phyloP scores from a whole-genome alignment of 1,140 invertebrate species.

The Scaptomyza pallida region DNA sequence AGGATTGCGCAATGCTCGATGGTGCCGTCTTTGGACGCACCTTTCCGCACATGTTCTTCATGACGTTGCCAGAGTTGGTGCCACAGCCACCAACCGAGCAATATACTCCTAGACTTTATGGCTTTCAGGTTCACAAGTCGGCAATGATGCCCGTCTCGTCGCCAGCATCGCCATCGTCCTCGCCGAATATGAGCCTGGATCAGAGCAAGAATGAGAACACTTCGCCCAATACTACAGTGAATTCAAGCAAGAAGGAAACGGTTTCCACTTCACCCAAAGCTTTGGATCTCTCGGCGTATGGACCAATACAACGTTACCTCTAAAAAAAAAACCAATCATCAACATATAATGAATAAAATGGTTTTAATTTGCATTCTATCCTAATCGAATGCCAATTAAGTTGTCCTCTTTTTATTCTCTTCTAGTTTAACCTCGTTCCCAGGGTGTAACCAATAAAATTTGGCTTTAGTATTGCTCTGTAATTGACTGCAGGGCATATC shows the following conservation, averaged over 20 bases:
- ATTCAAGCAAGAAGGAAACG: no score
- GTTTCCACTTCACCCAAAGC: no score
- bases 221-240: no score
- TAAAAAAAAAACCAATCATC: no score
- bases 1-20: conserved; percentile 37
- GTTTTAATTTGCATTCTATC: not conserved
- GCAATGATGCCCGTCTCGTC: not conserved
- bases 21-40: conserved; percentile 62
- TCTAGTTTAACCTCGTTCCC: conserved; percentile 71
- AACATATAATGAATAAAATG: no score
- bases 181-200: no score
- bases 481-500: conserved; percentile 78
- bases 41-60: conserved; percentile 72
- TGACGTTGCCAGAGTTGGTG: conserved; percentile 25
- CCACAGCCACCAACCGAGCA: conserved; percentile 14
- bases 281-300: no score
- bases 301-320: no score
- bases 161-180: not conserved
- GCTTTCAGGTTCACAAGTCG: conserved; percentile 33
- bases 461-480: conserved; percentile 62
- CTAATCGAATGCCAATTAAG: no score
- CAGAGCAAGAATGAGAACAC: no score
- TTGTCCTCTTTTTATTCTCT: conserved; percentile 6
- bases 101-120: conserved; percentile 36
- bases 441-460: conserved; percentile 44